These are phyloP conservation scores for Patella ulyssiponensis DNA, from an alignment of 2,888 invertebrate genomes.

Conservation along the genomic window DNA sequence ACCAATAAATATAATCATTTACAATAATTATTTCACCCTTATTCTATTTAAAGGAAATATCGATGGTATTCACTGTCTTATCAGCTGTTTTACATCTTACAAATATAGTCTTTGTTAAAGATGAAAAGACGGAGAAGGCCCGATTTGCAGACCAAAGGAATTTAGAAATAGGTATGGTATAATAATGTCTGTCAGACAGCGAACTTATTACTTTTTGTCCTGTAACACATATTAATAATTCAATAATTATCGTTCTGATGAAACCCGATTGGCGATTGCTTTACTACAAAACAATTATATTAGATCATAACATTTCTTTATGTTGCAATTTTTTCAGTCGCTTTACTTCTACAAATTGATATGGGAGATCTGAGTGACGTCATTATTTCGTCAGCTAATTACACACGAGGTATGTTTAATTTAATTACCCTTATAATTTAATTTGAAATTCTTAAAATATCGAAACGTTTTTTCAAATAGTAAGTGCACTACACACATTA, in stretches of 20 bases:
- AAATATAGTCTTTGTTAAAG: slow-evolving; percentile 47
- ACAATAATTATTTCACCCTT: not conserved
- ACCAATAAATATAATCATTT: too few relatives aligned
- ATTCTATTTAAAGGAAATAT: slow-evolving; percentile 44
- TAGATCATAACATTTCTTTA: too few relatives aligned
- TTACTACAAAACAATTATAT: too few relatives aligned
- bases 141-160: slow-evolving; percentile 28
- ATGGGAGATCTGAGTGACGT: not conserved
- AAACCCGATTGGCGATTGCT: too few relatives aligned
- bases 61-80: slow-evolving; percentile 45
- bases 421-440: not conserved
- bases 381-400: not conserved
- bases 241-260: too few relatives aligned
- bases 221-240: too few relatives aligned
- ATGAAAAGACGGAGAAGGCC: slow-evolving; percentile 41
- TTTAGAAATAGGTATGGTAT: slow-evolving; percentile 26
- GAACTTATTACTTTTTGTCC: too few relatives aligned
- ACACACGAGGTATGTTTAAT: not conserved
- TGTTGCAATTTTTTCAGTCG: slow-evolving; percentile 17
- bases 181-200: too few relatives aligned
- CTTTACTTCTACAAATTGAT: not conserved
- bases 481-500: too few relatives aligned
- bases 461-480: too few relatives aligned
- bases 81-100: slow-evolving; percentile 52
- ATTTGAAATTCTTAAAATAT: too few relatives aligned